These are phyloP conservation scores for Oedothorax gibbosus DNA, from an alignment of 1,140 invertebrate genomes.

Conservation along the genomic window DNA sequence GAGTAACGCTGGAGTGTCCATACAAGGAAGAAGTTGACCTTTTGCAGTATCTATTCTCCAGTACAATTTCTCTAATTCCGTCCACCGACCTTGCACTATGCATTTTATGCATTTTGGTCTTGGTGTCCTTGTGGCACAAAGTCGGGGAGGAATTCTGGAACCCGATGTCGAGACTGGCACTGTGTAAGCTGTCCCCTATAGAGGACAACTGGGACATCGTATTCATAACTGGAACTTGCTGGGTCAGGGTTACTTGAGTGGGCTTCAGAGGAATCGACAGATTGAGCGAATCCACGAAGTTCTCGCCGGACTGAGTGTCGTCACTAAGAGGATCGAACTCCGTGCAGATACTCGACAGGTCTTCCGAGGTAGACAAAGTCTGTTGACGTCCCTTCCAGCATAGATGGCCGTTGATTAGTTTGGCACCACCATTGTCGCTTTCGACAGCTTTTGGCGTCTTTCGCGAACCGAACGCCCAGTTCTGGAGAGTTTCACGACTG, in stretches of 20 bases:
- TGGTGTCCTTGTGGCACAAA: slow-evolving; percentile 6
- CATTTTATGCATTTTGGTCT: slow-evolving; percentile 1
- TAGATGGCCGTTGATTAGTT: slow-evolving; percentile 51
- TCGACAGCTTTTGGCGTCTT: neutral
- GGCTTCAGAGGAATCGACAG: slow-evolving; percentile 49
- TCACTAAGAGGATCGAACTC: slow-evolving; percentile 57
- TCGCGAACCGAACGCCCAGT: slow-evolving; percentile 30
- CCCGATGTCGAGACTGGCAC: slow-evolving; percentile 51
- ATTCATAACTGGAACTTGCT: neutral
- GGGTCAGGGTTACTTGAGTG: slow-evolving; percentile 26
- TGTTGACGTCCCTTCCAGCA: slow-evolving; percentile 44
- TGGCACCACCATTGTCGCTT: slow-evolving; percentile 17
- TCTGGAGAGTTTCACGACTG: slow-evolving; percentile 6
- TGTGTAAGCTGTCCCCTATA: slow-evolving; percentile 57
- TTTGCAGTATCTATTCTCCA: slow-evolving; percentile 39
- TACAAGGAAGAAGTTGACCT: slow-evolving; percentile 36
- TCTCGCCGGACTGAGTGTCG: slow-evolving; percentile 47
- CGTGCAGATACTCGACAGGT: slow-evolving; percentile 50
- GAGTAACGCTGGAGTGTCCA: slow-evolving; percentile 23
- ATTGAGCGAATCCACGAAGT: slow-evolving; percentile 53
- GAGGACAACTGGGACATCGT: slow-evolving; percentile 25
- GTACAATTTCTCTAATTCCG: slow-evolving; percentile 44
- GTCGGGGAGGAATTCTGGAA: slow-evolving; percentile 7
- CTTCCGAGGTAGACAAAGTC: slow-evolving; percentile 6
- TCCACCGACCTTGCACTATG: slow-evolving; percentile 45